Percentiles rank a stretch among this genome's conserved stretches.
Conservation (phyloP, 1,140 invertebrate species). For the Drosophila gunungcola region DNA sequence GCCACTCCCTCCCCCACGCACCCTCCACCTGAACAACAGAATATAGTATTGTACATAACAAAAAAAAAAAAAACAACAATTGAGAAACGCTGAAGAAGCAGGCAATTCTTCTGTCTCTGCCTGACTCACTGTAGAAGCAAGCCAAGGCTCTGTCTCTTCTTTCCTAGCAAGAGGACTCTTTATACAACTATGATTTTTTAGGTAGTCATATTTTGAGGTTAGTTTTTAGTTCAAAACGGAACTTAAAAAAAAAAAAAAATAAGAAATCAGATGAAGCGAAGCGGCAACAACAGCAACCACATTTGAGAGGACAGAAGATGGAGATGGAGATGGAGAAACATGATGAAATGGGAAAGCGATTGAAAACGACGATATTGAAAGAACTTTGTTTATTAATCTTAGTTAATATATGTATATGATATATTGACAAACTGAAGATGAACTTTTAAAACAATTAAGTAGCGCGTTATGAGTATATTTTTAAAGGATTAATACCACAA, state of each 20-base stretch:
- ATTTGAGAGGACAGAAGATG: constrained; percentile 1
- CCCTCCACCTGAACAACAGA: constrained; percentile 19
- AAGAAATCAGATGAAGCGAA: constrained; percentile 9
- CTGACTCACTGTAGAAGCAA: constrained; percentile 23
- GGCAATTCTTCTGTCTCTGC: constrained; percentile 38
- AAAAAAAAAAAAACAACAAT: constrained; percentile 39
- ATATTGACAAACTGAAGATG: constrained; percentile 29
- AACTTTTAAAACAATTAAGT: constrained; percentile 81
- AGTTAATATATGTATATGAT: constrained; percentile 62
- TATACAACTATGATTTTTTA: constrained; percentile 41
- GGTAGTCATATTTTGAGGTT: constrained; percentile 54
- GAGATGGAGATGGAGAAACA: constrained; percentile 19
- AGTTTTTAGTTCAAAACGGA: constrained; percentile 35
- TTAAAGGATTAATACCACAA: constrained; percentile 51
- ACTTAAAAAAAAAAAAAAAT: constrained; percentile 1
- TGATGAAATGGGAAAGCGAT: constrained; percentile 28
- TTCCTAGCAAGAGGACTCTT: constrained; percentile 18
- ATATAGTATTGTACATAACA: constrained; percentile 75
- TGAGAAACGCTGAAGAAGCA: constrained; percentile 23
- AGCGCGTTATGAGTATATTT: constrained; percentile 81
- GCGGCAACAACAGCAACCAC: constrained; percentile 17
- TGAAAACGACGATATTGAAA: constrained; percentile 50
- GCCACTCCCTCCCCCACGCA: constrained; percentile 10
- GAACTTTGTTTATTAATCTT: constrained; percentile 78
- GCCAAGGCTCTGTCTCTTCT: constrained; percentile 25